Evolutionary conservation across 2,888 invertebrate genomes (phyloP).

Genomic region (Cerastis rubricosa): DNA sequence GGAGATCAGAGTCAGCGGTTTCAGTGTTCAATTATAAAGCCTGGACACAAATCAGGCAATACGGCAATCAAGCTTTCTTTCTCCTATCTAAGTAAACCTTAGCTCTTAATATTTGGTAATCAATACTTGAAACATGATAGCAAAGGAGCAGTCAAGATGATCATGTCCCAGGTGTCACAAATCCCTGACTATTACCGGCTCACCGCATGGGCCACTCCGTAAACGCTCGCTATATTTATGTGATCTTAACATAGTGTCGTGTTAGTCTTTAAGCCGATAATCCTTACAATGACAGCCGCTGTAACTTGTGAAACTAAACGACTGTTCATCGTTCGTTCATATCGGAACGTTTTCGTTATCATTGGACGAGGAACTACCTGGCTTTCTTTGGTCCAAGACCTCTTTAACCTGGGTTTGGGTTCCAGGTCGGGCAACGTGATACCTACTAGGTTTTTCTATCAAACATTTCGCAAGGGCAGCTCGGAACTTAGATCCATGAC

Average conservation of each 20-base stretch:
- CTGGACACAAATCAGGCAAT: background rate
- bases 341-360: background rate
- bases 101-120: background rate
- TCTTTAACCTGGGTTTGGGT: background rate
- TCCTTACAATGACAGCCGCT: slow-evolving; percentile 46
- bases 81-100: background rate
- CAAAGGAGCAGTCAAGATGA: slow-evolving; percentile 6
- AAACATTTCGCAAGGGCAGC: background rate
- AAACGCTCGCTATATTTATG: slow-evolving; percentile 28
- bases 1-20: background rate
- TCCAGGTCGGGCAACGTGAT: background rate
- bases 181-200: slow-evolving; percentile 33
- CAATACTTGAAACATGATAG: background rate
- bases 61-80: background rate
- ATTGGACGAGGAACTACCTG: no score
- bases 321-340: background rate
- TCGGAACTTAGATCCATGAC: background rate
- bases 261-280: slow-evolving; percentile 54
- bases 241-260: slow-evolving; percentile 9
- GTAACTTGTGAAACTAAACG: slow-evolving; percentile 29
- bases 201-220: slow-evolving; percentile 13
- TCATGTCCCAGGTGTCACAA: slow-evolving; percentile 21
- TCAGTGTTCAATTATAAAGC: background rate
- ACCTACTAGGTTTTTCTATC: background rate
- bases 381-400: background rate